A percentile compares a stretch with the other conserved stretches of the same genome.
These are phyloP conservation scores for Portunus trituberculatus DNA, from an alignment of 1,140 invertebrate species.

Conservation along the genomic window DNA sequence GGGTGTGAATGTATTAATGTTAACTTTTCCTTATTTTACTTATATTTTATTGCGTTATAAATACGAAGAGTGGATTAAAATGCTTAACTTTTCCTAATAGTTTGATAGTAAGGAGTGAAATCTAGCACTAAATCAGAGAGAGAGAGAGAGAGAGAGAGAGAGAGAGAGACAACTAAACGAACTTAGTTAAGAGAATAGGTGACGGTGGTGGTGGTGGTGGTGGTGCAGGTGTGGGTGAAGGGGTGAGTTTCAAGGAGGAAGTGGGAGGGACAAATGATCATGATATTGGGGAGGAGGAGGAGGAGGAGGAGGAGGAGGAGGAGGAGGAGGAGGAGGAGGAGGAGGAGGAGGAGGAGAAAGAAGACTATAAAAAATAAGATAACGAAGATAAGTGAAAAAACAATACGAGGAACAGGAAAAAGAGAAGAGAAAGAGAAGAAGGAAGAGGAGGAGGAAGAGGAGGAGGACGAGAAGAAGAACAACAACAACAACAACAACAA, in stretches of 20 bases:
- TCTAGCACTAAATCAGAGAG: too few relatives aligned
- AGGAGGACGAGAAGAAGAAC: not conserved
- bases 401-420: not conserved
- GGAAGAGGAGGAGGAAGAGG: not conserved
- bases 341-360: not conserved
- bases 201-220: not conserved
- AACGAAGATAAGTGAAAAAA: not conserved
- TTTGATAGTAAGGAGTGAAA: too few relatives aligned
- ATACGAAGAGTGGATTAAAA: too few relatives aligned
- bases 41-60: too few relatives aligned
- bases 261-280: too few relatives aligned
- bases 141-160: conserved; percentile 15
- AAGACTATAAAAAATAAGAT: too few relatives aligned
- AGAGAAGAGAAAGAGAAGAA: not conserved
- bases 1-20: too few relatives aligned
- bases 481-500: not conserved
- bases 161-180: not conserved
- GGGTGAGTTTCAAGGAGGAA: not conserved
- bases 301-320: too few relatives aligned
- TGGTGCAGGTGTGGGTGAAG: not conserved
- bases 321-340: not conserved
- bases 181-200: too few relatives aligned
- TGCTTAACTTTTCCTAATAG: too few relatives aligned
- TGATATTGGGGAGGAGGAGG: too few relatives aligned
- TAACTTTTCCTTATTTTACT: too few relatives aligned